Base-by-base conservation (phyloP, 2,113 vertebrate genomes). In the Galemys pyrenaicus region DNA sequence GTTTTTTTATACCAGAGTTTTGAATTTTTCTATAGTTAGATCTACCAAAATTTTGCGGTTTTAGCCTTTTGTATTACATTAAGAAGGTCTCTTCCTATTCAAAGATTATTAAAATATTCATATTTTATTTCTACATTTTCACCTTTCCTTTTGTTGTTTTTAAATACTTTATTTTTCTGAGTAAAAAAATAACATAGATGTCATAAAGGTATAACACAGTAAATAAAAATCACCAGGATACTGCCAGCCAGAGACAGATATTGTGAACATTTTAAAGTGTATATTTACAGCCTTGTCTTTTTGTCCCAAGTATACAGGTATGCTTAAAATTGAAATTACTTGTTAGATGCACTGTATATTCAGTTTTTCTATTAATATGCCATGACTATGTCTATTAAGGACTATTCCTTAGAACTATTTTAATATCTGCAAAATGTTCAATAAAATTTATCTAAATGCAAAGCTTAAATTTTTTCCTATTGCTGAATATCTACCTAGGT, bases 111-210 rank as follows among this genome's bases (percentile, higher is more conserved):
- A 70, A 79, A 75, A 41, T 82, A 92, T 60, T 87, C 37, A 46
- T 24, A 75, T 65, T 91, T 95, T 80, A 70, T 73, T 58, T 60
- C 3, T 58, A 32, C 20, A 30, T 32, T 77, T 81, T 39, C 39
- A 73, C 67, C 51, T 89, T 56, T 68, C 26, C 20, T 54, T 54
- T 54, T 54, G 51, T 78, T 77, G 6, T 74, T 11, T 88, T 87
- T 89, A 87, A 92, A 71, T 71, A 19, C 49, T 20, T 39, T 90
- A 41, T 26, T 96, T 80, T 93, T 68, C 39, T 84, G 10, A 35
- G 28, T 81, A 65, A 46, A 30, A 62, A 93, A 80, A 54, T 90
- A 41, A 54, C 75, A 44, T 6, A 26, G 10, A 39, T 68, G 37
- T 71, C 70, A 9, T 41, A 88, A 46, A 91, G 74, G 28, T 37